These are phyloP conservation scores for Pherbina coryleti DNA, from an alignment of 2,888 invertebrate species.

Conservation along the genomic window DNA sequence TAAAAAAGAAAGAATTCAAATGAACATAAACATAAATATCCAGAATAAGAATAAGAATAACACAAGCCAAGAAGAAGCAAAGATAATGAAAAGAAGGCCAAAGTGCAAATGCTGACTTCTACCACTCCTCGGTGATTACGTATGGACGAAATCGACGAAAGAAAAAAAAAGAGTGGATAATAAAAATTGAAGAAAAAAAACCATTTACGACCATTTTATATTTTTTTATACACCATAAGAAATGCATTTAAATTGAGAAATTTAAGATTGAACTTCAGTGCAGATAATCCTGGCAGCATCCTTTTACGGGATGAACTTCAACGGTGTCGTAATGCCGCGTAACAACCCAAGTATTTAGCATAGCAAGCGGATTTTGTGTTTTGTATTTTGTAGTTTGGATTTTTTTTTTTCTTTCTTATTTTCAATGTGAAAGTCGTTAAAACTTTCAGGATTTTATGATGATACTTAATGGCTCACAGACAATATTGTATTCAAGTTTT, in stretches of 20 bases:
- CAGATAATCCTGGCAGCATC: background rate
- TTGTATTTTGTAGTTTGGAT: background rate
- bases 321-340: too few relatives aligned
- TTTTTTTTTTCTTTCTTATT: background rate
- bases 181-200: background rate
- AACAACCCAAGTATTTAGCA: background rate
- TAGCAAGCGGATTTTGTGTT: background rate
- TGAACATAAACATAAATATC: slow-evolving; percentile 1
- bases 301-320: background rate
- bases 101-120: slow-evolving; percentile 34
- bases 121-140: slow-evolving; percentile 33
- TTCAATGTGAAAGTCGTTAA: slow-evolving; percentile 7
- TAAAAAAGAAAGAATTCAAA: background rate
- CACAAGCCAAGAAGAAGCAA: background rate
- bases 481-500: background rate
- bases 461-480: background rate
- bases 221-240: background rate
- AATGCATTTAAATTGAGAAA: slow-evolving; percentile 16
- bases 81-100: background rate
- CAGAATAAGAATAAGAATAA: slow-evolving; percentile 8
- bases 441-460: slow-evolving; percentile 1
- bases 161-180: background rate
- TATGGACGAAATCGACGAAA: background rate
- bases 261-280: background rate
- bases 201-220: background rate